Conservation (phyloP, 2,113 vertebrate species). For the Brachyistius frenatus region DNA sequence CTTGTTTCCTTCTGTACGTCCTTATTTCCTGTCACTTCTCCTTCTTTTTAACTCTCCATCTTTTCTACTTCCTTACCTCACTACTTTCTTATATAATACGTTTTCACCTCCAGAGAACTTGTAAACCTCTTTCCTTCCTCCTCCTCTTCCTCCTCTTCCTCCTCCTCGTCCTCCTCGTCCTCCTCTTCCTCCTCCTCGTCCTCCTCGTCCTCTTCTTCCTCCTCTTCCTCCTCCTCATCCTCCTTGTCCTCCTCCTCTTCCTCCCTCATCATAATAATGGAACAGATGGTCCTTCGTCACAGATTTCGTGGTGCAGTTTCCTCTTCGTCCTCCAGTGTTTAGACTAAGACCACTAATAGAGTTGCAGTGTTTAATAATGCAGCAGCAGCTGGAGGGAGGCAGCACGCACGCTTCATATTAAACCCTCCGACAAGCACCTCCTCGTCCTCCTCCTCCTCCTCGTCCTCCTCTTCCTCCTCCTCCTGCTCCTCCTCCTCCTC, state of each 20-base stretch:
- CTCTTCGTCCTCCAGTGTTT: slow-evolving; percentile 4
- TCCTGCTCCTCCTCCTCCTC: neutral
- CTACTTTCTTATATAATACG: neutral
- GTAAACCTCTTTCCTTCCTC: neutral
- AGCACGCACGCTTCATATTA: slow-evolving; percentile 35
- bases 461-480: neutral
- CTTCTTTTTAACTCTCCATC: neutral
- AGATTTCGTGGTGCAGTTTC: neutral
- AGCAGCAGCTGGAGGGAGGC: slow-evolving; percentile 47
- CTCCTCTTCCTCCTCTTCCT: neutral
- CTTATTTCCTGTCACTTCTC: neutral
- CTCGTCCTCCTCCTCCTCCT: neutral
- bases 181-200: neutral
- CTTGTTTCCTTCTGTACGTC: neutral
- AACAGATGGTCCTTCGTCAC: neutral
- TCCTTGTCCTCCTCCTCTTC: neutral
- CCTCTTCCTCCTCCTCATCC: neutral
- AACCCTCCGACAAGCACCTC: neutral
- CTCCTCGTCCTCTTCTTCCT: neutral
- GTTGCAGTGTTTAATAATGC: slow-evolving; percentile 63
- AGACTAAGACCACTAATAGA: slow-evolving; percentile 37
- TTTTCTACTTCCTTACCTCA: neutral
- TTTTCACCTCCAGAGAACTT: no score
- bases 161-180: neutral
- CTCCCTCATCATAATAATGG: slow-evolving; percentile 1